These are phyloP conservation scores for Merluccius polli DNA, from an alignment of 2,797 vertebrate genomes.

Conservation along the genomic window DNA sequence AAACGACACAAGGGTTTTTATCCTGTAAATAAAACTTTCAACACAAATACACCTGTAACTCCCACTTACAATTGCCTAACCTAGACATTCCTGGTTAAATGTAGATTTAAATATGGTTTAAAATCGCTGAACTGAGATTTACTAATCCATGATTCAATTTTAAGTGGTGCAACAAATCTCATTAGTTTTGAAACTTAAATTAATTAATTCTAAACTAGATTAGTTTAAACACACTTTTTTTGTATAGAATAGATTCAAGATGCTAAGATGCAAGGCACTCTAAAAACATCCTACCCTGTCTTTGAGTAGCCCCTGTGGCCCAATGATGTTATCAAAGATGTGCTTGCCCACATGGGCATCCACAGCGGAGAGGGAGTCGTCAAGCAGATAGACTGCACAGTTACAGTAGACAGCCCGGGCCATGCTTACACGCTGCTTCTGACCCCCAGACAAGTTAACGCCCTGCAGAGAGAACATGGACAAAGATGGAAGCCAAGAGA, in stretches of 20 bases:
- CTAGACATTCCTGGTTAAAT: too few relatives aligned
- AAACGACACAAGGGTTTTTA: too few relatives aligned
- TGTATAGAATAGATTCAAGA: not conserved
- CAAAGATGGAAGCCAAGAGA: not conserved
- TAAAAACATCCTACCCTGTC: slow-evolving; percentile 74
- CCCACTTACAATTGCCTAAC: too few relatives aligned
- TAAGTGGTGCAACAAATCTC: too few relatives aligned
- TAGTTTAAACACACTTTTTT: not conserved
- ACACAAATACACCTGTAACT: too few relatives aligned
- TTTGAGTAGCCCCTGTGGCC: slow-evolving; percentile 86
- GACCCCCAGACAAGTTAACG: slow-evolving; percentile 93
- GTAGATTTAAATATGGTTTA: too few relatives aligned
- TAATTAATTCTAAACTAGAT: too few relatives aligned
- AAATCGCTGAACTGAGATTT: too few relatives aligned
- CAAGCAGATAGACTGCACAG: slow-evolving; percentile 83
- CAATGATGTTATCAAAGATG: slow-evolving; percentile 92
- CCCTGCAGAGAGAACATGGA: slow-evolving; percentile 69
- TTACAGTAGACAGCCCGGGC: slow-evolving; percentile 89
- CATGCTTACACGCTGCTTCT: slow-evolving; percentile 93
- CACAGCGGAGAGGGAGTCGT: slow-evolving; percentile 92
- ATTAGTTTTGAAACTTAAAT: too few relatives aligned
- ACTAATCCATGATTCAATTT: too few relatives aligned
- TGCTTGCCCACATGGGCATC: slow-evolving; percentile 96
- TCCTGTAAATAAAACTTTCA: too few relatives aligned
- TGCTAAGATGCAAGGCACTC: not conserved